These are phyloP conservation scores for Capitulum mitella DNA, from an alignment of 2,888 invertebrate species.

Conservation along the genomic window DNA sequence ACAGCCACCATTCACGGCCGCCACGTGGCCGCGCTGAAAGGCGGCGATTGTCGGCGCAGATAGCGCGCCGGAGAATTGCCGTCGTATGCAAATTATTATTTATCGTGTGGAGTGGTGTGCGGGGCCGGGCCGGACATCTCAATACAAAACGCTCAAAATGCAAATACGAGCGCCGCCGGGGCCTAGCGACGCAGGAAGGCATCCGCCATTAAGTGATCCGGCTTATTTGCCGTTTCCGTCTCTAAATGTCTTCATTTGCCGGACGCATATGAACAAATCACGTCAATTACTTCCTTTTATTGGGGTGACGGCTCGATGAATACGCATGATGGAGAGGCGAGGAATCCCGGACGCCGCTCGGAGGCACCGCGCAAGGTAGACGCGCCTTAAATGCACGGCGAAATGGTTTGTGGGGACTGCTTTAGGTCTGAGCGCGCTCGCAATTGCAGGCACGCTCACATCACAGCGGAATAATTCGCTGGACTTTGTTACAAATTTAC, in stretches of 20 bases:
- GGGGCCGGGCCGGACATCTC: not conserved
- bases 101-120: not conserved
- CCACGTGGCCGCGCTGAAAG: not conserved
- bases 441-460: too few species aligned
- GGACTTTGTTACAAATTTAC: too few species aligned
- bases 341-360: not conserved
- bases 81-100: not conserved
- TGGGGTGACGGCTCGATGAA: not conserved
- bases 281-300: not conserved
- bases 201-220: not conserved
- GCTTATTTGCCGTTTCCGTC: not conserved
- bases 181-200: not conserved
- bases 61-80: not conserved
- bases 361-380: too few species aligned
- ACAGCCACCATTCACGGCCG: not conserved
- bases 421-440: too few species aligned
- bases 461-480: too few species aligned
- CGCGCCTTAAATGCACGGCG: too few species aligned
- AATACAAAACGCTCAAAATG: not conserved
- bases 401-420: too few species aligned
- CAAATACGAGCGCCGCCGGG: not conserved
- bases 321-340: not conserved
- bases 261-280: not conserved
- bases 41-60: not conserved
- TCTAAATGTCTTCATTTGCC: slow-evolving; percentile 1